These are phyloP conservation scores for Lepidochitona cinerea DNA, from an alignment of 2,888 invertebrate species.

Conservation along the genomic window DNA sequence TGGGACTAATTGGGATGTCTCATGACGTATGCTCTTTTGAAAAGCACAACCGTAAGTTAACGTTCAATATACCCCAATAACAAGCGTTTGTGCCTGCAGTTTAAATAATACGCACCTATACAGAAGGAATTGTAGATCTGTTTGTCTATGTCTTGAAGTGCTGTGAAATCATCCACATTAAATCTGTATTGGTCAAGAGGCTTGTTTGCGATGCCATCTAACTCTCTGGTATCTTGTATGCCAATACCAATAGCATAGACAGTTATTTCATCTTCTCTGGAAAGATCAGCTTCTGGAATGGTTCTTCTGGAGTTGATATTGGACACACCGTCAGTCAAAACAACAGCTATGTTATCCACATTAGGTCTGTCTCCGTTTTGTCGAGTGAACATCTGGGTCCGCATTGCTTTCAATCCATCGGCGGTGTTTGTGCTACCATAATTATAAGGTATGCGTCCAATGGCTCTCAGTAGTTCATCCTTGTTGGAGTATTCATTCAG, in stretches of 20 bases:
- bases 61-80: too few species aligned
- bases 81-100: too few species aligned
- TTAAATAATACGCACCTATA: background rate
- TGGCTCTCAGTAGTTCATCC: slow-evolving; percentile 32
- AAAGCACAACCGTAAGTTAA: too few species aligned
- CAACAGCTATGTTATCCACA: slow-evolving; percentile 43
- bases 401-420: slow-evolving; percentile 42
- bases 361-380: slow-evolving; percentile 46
- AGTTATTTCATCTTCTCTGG: slow-evolving; percentile 31
- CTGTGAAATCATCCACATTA: slow-evolving; percentile 33
- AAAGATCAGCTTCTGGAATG: slow-evolving; percentile 43
- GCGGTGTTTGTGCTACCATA: slow-evolving; percentile 55
- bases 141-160: slow-evolving; percentile 4
- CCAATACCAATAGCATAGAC: slow-evolving; percentile 47
- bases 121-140: background rate
- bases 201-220: slow-evolving; percentile 39
- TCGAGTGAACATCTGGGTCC: slow-evolving; percentile 41
- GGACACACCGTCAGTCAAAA: slow-evolving; percentile 58
- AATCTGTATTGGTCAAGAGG: slow-evolving; percentile 37
- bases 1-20: too few species aligned
- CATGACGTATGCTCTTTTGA: too few species aligned
- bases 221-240: slow-evolving; percentile 37
- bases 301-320: slow-evolving; percentile 52
- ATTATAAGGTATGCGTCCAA: slow-evolving; percentile 35
- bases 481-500: slow-evolving; percentile 34